Base-by-base conservation (phyloP, 2,113 vertebrate genomes). In the Platichthys flesus region DNA sequence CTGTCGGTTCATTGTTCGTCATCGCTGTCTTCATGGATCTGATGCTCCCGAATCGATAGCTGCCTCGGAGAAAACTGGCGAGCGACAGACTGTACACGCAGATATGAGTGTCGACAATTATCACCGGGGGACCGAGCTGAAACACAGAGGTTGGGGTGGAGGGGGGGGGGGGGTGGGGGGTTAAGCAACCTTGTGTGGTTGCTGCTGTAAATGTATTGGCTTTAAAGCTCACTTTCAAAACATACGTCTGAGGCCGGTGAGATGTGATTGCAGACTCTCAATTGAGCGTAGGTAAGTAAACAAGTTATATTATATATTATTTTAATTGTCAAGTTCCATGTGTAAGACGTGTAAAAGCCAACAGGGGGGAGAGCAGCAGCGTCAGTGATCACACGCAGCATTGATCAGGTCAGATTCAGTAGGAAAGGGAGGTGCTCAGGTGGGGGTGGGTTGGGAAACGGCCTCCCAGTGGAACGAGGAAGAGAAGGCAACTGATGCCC, bases 1-100 rank as follows among this genome's bases (percentile, higher is more conserved):
- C 89, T 85, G 88, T 78, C 86, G 78, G 83, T 84, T 92, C 85
- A 79, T 93, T 93, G 76, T 93, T 93, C 89, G 92, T 93, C 90
- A 91, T 83, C 72, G 85, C 90, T 93, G 90, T 93, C 88, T 85
- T 90, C 81, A 91, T 92, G 81, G 84, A 92, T 91, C 91, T 81
- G 82, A 90, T 82, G 85, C 83, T 54, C 67, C 72, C 55, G 26
- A 86, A 93, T 94, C 91, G 78, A 93, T 93, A 92, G 88, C 85
- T 82, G 86, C 87, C 88, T 93, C 47, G 21, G 64, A 92, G 91
- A 84, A 75, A 84, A 85, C 80, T 81, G 74, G 80, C 57, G 85
- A 76, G 87, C 82, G 79, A 62, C 84, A 86, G 82, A 86, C 79
- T 82, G 83, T 67, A 76, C 79, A 78, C 60, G 84, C 78, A 87